Percentiles rank a stretch among this genome's conserved stretches.
These are phyloP conservation scores for Bicyclus anynana DNA, from an alignment of 1,140 invertebrate species.

Conservation along the genomic window DNA sequence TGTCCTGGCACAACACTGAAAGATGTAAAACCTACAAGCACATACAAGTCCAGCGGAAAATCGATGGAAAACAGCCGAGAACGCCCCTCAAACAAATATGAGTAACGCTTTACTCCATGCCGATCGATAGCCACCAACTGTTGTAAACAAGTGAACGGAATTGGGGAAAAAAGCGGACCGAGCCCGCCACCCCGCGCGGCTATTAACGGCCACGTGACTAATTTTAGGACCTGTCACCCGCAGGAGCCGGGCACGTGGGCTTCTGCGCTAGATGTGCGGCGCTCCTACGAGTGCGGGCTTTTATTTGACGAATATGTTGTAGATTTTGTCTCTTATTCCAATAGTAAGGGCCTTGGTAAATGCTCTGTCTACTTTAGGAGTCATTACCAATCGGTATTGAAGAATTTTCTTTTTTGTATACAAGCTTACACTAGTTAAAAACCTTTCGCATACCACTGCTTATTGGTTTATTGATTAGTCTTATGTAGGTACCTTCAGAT, in stretches of 20 bases:
- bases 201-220: slow-evolving; percentile 69
- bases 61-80: slow-evolving; percentile 59
- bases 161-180: slow-evolving; percentile 52
- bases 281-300: too few species aligned
- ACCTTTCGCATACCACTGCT: too few species aligned
- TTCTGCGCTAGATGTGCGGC: slow-evolving; percentile 8
- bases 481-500: too few species aligned
- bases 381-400: too few species aligned
- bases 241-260: slow-evolving; percentile 52
- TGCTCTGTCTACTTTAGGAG: too few species aligned
- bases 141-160: slow-evolving; percentile 61
- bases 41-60: slow-evolving; percentile 38
- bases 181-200: slow-evolving; percentile 45
- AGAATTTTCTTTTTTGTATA: too few species aligned
- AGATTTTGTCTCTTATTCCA: too few species aligned
- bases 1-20: background rate
- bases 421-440: too few species aligned
- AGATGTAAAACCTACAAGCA: background rate
- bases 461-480: too few species aligned
- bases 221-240: slow-evolving; percentile 65
- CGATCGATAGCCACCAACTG: slow-evolving; percentile 69
- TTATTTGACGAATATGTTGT: too few species aligned
- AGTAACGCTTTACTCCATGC: slow-evolving; percentile 47
- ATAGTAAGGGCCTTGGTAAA: too few species aligned
- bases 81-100: slow-evolving; percentile 50